A percentile compares a stretch with the other conserved stretches of the same genome.
These are phyloP conservation scores for Drosophila cracens DNA, from an alignment of 2,888 invertebrate genomes.

Conservation along the genomic window DNA sequence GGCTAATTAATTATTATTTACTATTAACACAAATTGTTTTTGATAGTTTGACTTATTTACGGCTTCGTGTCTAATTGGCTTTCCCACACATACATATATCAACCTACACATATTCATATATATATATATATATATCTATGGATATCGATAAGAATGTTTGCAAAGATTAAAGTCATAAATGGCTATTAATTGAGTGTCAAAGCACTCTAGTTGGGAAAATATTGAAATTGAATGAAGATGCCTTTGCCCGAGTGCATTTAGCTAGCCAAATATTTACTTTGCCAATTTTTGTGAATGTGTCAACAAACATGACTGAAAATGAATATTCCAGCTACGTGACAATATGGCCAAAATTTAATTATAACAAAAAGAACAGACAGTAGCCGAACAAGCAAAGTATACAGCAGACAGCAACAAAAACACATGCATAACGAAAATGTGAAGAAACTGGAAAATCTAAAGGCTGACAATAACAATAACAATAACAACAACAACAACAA, in stretches of 20 bases:
- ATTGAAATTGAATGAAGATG: slow-evolving; percentile 16
- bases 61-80: slow-evolving; percentile 33
- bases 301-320: slow-evolving; percentile 20
- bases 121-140: not conserved
- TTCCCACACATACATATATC: slow-evolving; percentile 18
- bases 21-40: slow-evolving; percentile 6
- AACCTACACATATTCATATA: slow-evolving; percentile 14
- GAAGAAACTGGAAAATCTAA: slow-evolving; percentile 23
- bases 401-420: slow-evolving; percentile 1
- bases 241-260: slow-evolving; percentile 43
- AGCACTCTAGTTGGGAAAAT: slow-evolving; percentile 17
- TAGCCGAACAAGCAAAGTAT: not conserved
- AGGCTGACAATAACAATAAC: not conserved
- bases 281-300: slow-evolving; percentile 32
- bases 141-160: slow-evolving; percentile 21
- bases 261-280: slow-evolving; percentile 44
- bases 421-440: slow-evolving; percentile 12
- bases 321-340: slow-evolving; percentile 27
- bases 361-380: not conserved
- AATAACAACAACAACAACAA: slow-evolving; percentile 3
- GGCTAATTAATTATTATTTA: slow-evolving; percentile 17
- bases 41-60: slow-evolving; percentile 40
- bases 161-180: slow-evolving; percentile 51
- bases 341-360: slow-evolving; percentile 28
- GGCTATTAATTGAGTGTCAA: slow-evolving; percentile 43